Evolutionary conservation across 2,113 vertebrate species (phyloP).

Genomic region (Nibea coibor): DNA sequence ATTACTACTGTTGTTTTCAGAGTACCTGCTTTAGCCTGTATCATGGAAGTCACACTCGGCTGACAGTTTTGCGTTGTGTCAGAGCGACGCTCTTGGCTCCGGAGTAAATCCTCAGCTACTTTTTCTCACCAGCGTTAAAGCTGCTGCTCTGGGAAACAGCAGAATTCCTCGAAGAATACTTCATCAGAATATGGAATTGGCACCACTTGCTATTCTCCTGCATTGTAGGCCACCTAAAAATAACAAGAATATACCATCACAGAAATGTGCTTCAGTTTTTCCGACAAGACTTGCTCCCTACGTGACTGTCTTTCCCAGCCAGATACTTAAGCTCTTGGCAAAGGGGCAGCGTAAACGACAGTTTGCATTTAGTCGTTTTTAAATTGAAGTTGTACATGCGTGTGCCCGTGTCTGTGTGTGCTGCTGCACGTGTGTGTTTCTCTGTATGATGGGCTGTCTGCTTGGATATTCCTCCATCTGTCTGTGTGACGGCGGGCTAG

Average conservation of each 20-base stretch:
- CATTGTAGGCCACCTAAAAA: slow-evolving; percentile 33
- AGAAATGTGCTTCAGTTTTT: slow-evolving; percentile 31
- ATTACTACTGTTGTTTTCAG: slow-evolving; percentile 68
- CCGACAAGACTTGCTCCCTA: slow-evolving; percentile 32
- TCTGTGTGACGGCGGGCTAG: slow-evolving; percentile 49
- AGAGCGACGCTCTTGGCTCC: slow-evolving; percentile 16
- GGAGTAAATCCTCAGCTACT: background rate
- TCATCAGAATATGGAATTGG: slow-evolving; percentile 22
- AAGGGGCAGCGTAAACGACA: slow-evolving; percentile 38
- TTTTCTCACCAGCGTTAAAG: slow-evolving; percentile 34
- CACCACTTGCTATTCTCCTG: slow-evolving; percentile 33
- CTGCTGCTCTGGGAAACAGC: slow-evolving; percentile 20
- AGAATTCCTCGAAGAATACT: slow-evolving; percentile 40
- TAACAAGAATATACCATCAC: slow-evolving; percentile 18
- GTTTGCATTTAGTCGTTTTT: slow-evolving; percentile 52
- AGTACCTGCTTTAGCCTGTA: slow-evolving; percentile 34
- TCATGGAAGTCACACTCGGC: slow-evolving; percentile 22
- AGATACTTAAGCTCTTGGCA: slow-evolving; percentile 1
- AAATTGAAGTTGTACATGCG: slow-evolving; percentile 10
- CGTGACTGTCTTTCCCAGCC: slow-evolving; percentile 35
- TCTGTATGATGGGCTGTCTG: slow-evolving; percentile 60
- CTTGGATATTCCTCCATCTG: slow-evolving; percentile 73
- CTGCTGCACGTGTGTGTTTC: slow-evolving; percentile 19
- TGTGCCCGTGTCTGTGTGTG: background rate
- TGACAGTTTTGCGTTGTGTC: slow-evolving; percentile 27